Evolutionary conservation across 2,797 vertebrate species (phyloP), one percentile per base, ranked within the genome.

Genomic region (Triplophysa yarkandensis): DNA sequence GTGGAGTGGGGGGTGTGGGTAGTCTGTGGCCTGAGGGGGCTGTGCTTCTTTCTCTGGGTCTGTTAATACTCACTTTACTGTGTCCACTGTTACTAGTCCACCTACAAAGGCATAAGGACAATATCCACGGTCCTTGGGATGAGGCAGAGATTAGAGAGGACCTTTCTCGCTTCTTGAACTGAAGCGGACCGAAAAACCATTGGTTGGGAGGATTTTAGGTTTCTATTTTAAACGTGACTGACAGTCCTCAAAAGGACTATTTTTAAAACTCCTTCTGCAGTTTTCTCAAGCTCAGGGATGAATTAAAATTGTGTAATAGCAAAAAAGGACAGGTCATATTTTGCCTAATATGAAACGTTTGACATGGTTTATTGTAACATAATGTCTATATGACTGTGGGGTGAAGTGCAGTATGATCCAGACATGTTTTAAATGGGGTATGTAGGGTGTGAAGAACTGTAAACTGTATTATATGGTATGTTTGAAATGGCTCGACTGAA

Each of bases 131-230:
- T 8, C 97, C 98, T 0, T 99, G 98, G 98, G 98, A 99, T 0
- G 98, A 99, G 86, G 98, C 98, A 0, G 96, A 97, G 86, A 99
- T 99, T 83, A 95, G 92, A 3, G 98, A 99, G 82, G 98, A 99
- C 82, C 89, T 99, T 28, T 93, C 93, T 61, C 89, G 81, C 80
- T 95, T 96, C 83, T 89, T 95, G 44, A 80, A 90, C 72, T 92
- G 87, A 92, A 80, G 30, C 2, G 17, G 54, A 27, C 27, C n/a
- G 9, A 0, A 43, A 32, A 21, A 1, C 4, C 19, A 52, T 21
- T 3, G 30, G 60, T 43, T 17, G 0, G 25, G 1, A 32, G 50
- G 14, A 32, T 34, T 52, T 61, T n/a, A 27, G 1, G 54, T 57
- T 57, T 30, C 32, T 7, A n/a, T n/a, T 58, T 32, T 32, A 19